Evolutionary conservation across 1,140 invertebrate genomes (phyloP), one percentile per base, ranked within the genome.

Genomic region (Cydia pomonella): DNA sequence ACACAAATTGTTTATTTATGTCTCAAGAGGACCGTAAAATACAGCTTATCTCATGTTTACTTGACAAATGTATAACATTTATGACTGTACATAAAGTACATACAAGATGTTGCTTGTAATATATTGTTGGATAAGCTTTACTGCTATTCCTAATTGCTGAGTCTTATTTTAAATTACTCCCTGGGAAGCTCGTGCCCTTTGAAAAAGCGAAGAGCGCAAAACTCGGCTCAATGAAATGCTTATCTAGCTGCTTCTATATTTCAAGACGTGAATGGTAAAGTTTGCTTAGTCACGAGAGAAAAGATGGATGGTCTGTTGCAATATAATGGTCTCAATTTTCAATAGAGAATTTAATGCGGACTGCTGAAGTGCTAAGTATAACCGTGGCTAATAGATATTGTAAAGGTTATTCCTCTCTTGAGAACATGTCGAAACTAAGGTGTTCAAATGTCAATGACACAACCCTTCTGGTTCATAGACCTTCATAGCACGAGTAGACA

Each of bases 1-100:
- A 27, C 25, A 29, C 12, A 66, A 66, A 66, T 66, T 29, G 25
- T 66, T 33, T 66, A 66, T 66, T 66, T 66, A 66, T 66, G 25
- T 29, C 16, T 6, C 63, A 27, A 16, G 63, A 66, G 25, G 23
- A 21, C 12, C 63, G 3, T 66, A 66, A 66, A 66, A 66, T 66
- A 66, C 63, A 29, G 7, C 53, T 59, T 23, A 23, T 66, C 25
- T 66, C 13, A 66, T 33, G 63, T 66, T 66, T 66, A 29, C n/a
- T 66, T 66, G 63, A 29, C 63, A 66, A 59, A 59, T 23, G 23
- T n/a, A 59, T 59, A 59, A 59, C 21, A 59, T 59, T 59, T 59
- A 66, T 33, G 63, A 29, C n/a, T 25, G 23, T 5, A 29, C 25
- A 9, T 66, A 29, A 66, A 66, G 25, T 66, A 33, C 10, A 12